Percentiles rank a stretch among this genome's conserved stretches.
Evolutionary conservation across 2,888 invertebrate species (phyloP).

Genomic region (Ceraclea dissimilis): DNA sequence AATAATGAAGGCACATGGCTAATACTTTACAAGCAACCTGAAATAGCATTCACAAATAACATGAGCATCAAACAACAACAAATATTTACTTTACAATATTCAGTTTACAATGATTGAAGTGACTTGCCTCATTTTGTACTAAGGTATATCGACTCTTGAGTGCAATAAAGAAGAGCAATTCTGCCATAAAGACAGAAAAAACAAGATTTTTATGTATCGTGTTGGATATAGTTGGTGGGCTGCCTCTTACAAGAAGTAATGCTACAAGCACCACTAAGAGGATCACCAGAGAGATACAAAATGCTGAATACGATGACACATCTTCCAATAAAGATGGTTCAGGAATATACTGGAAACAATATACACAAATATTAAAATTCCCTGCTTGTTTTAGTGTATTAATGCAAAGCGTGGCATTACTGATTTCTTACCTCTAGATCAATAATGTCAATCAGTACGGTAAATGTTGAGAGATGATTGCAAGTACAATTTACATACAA

Average conservation of each 20-base stretch:
- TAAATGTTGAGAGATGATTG: slow-evolving; percentile 84
- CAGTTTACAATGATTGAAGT: neutral
- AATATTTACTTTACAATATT: neutral
- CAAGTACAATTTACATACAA: slow-evolving; percentile 86
- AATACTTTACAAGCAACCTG: slow-evolving; percentile 80
- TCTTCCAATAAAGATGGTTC: slow-evolving; percentile 81
- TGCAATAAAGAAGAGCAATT: slow-evolving; percentile 79
- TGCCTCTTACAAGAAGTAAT: slow-evolving; percentile 74
- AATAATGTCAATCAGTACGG: slow-evolving; percentile 83
- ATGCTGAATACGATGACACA: slow-evolving; percentile 83
- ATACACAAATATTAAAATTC: neutral
- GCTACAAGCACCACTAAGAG: slow-evolving; percentile 72
- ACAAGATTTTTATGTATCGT: slow-evolving; percentile 90
- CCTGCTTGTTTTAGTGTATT: too few species aligned
- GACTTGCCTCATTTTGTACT: slow-evolving; percentile 68
- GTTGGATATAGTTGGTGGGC: slow-evolving; percentile 80
- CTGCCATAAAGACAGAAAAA: slow-evolving; percentile 81
- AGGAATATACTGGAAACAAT: slow-evolving; percentile 64
- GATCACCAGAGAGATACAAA: slow-evolving; percentile 75
- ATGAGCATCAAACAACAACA: too few species aligned
- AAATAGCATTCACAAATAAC: slow-evolving; percentile 19
- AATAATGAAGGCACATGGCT: slow-evolving; percentile 87
- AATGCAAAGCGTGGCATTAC: too few species aligned
- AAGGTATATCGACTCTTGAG: slow-evolving; percentile 75
- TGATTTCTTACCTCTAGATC: slow-evolving; percentile 76